Evolutionary conservation across 2,113 vertebrate species (phyloP).

Genomic region (Sciurus niger): DNA sequence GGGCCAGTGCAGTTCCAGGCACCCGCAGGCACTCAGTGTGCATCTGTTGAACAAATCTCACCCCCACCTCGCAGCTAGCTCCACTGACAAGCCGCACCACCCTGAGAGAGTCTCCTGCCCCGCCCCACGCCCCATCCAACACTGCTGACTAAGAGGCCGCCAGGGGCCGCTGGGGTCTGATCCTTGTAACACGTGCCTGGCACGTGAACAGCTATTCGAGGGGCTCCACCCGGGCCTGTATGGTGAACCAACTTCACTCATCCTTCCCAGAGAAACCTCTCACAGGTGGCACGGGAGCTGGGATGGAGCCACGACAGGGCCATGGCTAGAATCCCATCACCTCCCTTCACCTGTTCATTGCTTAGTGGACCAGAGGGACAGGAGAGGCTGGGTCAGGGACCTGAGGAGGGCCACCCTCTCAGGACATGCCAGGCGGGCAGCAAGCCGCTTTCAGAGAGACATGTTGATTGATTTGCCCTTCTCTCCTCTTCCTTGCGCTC

Average conservation of each 20-base stretch:
- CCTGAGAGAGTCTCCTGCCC: neutral
- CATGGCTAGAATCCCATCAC: neutral
- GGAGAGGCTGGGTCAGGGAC: neutral
- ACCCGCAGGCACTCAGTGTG: neutral
- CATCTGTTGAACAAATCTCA: neutral
- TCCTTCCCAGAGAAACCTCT: neutral
- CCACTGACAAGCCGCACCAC: too few species aligned
- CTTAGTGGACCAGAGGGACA: neutral
- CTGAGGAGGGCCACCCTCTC: neutral
- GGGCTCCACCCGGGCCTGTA: neutral
- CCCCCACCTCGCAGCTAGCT: neutral
- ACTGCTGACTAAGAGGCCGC: neutral
- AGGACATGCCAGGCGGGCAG: neutral
- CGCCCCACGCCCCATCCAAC: rapidly evolving
- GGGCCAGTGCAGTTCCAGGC: neutral
- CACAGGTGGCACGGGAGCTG: neutral
- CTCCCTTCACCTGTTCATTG: neutral
- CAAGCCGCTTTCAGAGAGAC: neutral
- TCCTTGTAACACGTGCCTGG: neutral
- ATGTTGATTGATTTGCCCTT: neutral
- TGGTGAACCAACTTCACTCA: neutral
- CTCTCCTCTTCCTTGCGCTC: neutral
- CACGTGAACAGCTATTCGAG: neutral
- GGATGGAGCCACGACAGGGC: neutral
- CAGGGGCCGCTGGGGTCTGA: neutral